Evolutionary conservation across 2,888 invertebrate genomes (phyloP), one percentile per base, ranked within the genome.

Genomic region (Conchocele bisecta): DNA sequence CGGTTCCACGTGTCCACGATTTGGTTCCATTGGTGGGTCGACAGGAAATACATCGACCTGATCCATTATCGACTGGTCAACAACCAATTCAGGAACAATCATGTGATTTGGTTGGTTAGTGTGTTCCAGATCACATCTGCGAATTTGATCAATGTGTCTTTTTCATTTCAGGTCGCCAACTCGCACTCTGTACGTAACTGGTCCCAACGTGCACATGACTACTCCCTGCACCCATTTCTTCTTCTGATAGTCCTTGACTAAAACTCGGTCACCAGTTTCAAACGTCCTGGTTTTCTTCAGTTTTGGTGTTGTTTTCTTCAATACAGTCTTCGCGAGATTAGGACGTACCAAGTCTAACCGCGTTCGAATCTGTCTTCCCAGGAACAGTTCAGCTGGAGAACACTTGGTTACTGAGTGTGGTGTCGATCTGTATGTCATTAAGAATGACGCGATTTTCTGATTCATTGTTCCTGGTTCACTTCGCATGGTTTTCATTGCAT

Each of bases 91-190:
- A n/a, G n/a, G n/a, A n/a, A n/a, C n/a, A n/a, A n/a, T n/a, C n/a
- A n/a, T n/a, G n/a, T n/a, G n/a, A n/a, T n/a, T n/a, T n/a, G n/a
- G n/a, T n/a, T n/a, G n/a, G n/a, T n/a, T n/a, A n/a, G n/a, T n/a
- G n/a, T n/a, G n/a, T n/a, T n/a, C n/a, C n/a, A n/a, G n/a, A n/a
- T 48, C 48, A n/a, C 48, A 4, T 13, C 29, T 17, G 22, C 28
- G 3, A 15, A 48, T 48, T 31, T 48, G 48, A 48, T 48, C 48
- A 5, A 48, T 28, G 15, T 48, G 48, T 29, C 48, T n/a, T 48
- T 48, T 48, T 31, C 48, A 48, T 28, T 29, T 48, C 28, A 48
- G 28, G 31, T 48, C 48, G 17, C 48, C 48, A 28, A 48, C 48
- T 48, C 31, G 28, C 9, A 48, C 48, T 17, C 31, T n/a, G 31